Base-by-base conservation (phyloP, 2,888 invertebrate genomes). In the Keiferia lycopersicella region DNA sequence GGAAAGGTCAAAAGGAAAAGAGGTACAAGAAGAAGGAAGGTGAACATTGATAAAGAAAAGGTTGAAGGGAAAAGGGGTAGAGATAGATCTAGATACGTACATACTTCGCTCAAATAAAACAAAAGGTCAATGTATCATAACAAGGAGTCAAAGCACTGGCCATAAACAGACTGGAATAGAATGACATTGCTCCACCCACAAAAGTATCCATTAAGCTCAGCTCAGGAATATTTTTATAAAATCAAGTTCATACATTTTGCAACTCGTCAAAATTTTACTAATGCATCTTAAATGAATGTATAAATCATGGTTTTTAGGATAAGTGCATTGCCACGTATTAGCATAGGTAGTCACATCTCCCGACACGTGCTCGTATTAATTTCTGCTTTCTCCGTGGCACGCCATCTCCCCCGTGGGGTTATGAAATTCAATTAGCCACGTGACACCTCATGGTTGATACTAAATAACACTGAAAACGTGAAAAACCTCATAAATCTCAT, bases 401-500 rank as follows among this genome's bases (percentile, higher is more conserved):
- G 14, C 11, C 26, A 57, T 57, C 34, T 34, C 57, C n/a, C 34
- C 34, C 8, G n/a, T 26, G 30, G 34, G 34, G 0, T n/a, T 34
- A 34, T 57, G 34, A 59, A 59, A 62, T 39, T 62, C 50, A 62
- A 53, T 53, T 3, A 26, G 26, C 51, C 57, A 62, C 62, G 57
- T 62, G 62, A 62, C 12, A 53, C 20, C 53, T 26, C 18, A 10
- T 45, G 18, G 56, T 22, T 41, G 26, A 57, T 56, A 34, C 34
- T 10, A 62, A 62, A 41, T 57, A 16, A 53, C 22, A 26, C 51
- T 53, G 51, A 53, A 53, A 22, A 53, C 51, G 51, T 53, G 51
- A 22, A 53, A 26, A 53, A 22, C 22, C 51, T 53, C 6, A 16
- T 38, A 30, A 20, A 22, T 38, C 58, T 59, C 58, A 59, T 59